Conservation (phyloP, 2,888 invertebrate genomes). For the Himalopsyche kuldschensis region DNA sequence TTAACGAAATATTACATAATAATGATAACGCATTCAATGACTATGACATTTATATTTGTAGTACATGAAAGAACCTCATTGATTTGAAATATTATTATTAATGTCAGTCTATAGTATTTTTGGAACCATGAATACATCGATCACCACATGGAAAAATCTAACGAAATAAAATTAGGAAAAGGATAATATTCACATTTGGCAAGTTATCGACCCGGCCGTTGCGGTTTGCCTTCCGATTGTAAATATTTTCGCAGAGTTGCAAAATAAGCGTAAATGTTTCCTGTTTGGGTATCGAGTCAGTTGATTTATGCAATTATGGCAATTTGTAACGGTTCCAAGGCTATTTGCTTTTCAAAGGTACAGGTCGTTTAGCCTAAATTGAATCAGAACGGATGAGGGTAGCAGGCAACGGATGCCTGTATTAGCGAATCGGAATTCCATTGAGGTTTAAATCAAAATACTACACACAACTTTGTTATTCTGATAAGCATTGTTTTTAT, state of each 20-base stretch:
- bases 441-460: not conserved
- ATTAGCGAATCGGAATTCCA: not conserved
- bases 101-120: too few species aligned
- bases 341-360: not conserved
- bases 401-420: not conserved
- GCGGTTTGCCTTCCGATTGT: not conserved
- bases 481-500: too few species aligned
- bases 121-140: too few species aligned
- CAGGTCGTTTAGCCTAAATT: not conserved
- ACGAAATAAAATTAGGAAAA: too few species aligned
- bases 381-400: not conserved
- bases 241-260: not conserved
- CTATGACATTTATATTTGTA: too few species aligned
- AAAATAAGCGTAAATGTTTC: not conserved
- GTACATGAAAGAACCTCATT: too few species aligned
- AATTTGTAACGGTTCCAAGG: not conserved
- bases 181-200: not conserved
- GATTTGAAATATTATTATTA: too few species aligned
- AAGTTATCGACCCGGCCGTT: not conserved
- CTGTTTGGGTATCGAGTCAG: not conserved
- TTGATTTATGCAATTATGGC: not conserved
- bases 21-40: too few species aligned
- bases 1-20: too few species aligned
- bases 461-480: not conserved
- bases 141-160: too few species aligned